Conservation (phyloP, 2,797 vertebrate genomes). For the Morus bassanus region DNA sequence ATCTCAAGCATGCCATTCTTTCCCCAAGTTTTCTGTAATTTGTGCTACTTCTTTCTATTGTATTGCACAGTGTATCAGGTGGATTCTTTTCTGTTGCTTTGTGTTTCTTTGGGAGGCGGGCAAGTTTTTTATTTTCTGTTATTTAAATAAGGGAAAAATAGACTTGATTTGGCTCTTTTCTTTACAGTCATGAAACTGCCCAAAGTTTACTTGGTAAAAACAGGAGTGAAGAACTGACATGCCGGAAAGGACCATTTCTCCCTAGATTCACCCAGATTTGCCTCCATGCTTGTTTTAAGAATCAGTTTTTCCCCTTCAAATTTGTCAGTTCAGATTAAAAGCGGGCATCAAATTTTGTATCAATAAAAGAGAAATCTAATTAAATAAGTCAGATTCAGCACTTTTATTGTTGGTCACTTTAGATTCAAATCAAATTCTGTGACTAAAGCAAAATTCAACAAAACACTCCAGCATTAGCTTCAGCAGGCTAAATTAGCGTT, state of each 20-base stretch:
- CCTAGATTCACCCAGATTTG: background rate
- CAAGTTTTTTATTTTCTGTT: background rate
- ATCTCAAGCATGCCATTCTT: background rate
- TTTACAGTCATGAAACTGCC: background rate
- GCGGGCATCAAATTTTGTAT: background rate
- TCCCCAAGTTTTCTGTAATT: background rate
- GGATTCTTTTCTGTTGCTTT: background rate
- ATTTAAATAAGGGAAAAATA: background rate
- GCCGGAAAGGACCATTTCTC: background rate
- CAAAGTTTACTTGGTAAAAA: background rate
- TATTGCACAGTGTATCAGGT: background rate
- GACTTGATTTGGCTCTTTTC: background rate
- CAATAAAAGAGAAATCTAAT: background rate
- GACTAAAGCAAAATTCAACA: background rate
- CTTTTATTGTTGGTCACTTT: background rate
- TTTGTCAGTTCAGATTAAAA: background rate
- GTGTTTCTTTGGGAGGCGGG: background rate
- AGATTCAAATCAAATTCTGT: background rate
- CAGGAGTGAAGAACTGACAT: background rate
- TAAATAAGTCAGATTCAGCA: background rate
- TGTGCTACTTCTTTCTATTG: background rate
- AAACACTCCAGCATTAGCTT: background rate
- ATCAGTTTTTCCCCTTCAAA: background rate
- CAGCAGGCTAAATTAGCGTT: background rate
- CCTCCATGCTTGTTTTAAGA: background rate